Evolutionary conservation across 2,888 invertebrate species (phyloP).

Genomic region (Scaptomyza caliginosa): DNA sequence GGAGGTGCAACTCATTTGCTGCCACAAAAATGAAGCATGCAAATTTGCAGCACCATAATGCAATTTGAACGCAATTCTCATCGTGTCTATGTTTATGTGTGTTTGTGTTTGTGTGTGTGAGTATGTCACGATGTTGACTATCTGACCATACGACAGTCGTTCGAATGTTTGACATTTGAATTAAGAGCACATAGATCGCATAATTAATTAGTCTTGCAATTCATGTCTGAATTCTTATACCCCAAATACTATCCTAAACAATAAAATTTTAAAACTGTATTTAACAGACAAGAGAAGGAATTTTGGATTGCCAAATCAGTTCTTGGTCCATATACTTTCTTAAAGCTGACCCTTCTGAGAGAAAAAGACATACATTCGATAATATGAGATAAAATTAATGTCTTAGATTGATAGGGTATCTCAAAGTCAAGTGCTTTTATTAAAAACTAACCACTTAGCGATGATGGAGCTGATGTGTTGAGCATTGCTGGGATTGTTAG

Average conservation of each 20-base stretch:
- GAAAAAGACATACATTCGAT: too few species aligned
- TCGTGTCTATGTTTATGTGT: too few species aligned
- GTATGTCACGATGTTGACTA: constrained; percentile 7
- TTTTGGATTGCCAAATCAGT: too few species aligned
- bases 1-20: constrained; percentile 43
- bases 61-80: constrained; percentile 39
- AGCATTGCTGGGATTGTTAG: not conserved
- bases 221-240: not conserved
- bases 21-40: constrained; percentile 33
- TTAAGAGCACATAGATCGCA: constrained; percentile 37
- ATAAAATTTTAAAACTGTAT: not conserved
- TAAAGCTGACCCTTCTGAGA: too few species aligned
- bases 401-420: too few species aligned
- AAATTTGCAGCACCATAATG: constrained; percentile 50
- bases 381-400: too few species aligned
- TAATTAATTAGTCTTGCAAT: constrained; percentile 43
- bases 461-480: not conserved
- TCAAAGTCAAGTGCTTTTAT: not conserved
- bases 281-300: not conserved
- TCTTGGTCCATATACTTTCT: too few species aligned
- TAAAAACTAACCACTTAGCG: not conserved
- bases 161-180: constrained; percentile 45
- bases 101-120: too few species aligned
- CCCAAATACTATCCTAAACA: not conserved
- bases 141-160: constrained; percentile 7